phyloP scores from a whole-genome alignment of 2,113 vertebrate genomes.

The Eupsittula cactorum region DNA sequence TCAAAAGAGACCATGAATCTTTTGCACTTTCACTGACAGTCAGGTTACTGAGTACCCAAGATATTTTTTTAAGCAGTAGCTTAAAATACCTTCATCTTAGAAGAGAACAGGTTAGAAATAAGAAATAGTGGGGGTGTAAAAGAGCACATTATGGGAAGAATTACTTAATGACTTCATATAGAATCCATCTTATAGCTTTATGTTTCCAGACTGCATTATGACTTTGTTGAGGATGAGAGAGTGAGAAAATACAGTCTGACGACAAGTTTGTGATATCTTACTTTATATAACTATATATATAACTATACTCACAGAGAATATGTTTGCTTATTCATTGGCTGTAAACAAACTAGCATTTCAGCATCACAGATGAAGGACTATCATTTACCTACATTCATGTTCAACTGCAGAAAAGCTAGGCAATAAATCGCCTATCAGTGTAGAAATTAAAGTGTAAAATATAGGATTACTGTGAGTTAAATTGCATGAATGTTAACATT shows the following conservation, averaged over 20 bases:
- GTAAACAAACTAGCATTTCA: not conserved
- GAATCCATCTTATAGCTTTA: not conserved
- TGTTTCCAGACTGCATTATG: not conserved
- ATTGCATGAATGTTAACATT: not conserved
- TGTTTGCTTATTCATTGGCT: conserved; percentile 6
- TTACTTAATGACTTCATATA: not conserved
- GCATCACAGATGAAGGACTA: not conserved
- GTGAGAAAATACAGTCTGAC: not conserved
- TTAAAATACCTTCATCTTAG: not conserved
- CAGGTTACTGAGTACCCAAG: not conserved
- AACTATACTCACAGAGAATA: not conserved
- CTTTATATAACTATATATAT: not conserved
- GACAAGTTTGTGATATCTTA: not conserved
- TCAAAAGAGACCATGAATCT: not conserved
- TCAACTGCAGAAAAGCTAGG: not conserved
- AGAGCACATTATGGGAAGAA: not conserved
- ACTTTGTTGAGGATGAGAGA: conserved; percentile 31
- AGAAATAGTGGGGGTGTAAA: not conserved
- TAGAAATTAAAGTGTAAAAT: not conserved
- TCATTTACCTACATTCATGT: not conserved
- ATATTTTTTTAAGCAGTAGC: not conserved
- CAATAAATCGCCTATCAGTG: not conserved
- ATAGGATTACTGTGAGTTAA: not conserved
- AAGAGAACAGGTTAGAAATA: not conserved
- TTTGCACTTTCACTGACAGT: not conserved